Evolutionary conservation across 2,797 vertebrate species (phyloP), one percentile per base, ranked within the genome.

Genomic region (Pyrrhura leucotis): DNA sequence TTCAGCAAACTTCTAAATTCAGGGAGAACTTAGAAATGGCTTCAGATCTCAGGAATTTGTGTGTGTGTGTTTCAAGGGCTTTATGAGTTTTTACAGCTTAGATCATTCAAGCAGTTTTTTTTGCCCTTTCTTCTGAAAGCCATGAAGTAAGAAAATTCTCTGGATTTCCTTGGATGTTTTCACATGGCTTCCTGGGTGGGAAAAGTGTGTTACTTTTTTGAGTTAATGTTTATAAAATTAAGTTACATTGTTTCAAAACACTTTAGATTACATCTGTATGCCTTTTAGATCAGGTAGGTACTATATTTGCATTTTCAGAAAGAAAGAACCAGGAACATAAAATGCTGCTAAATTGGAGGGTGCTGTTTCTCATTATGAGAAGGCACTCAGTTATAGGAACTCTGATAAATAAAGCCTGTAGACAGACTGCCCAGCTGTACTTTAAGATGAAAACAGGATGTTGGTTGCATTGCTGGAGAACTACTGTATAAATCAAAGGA

Each of bases 401-500:
- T 88, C 66, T 76, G 84, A 88, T 83, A 91, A 95, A 89, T 89
- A 87, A 93, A 96, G 61, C 35, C 50, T 7, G 2, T 56, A 80
- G 88, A 67, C 81, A 80, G 95, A 93, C 83, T 94, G 62, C 75
- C 88, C 90, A 97, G 90, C 84, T 97, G 90, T 91, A 85, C 96
- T 95, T 85, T 23, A 95, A 87, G 92, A 93, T 92, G 86, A 96
- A 96, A 97, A 97, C 97, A 96, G 97, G 96, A 96, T 96, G 65
- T 72, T 96, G 81, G 61, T 95, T 97, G 58, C 85, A 67, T 89
- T 89, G 54, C 75, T 96, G 85, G 91, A 95, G 79, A n/a, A 91
- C 88, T 94, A 33, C 79, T 78, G 85, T 93, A 62, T 97, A 97
- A 94, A 85, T 94, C 90, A 95, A 96, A 97, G 95, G 96, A 97